These are phyloP conservation scores for Scomberomorus guttatus DNA, from an alignment of 2,797 vertebrate genomes.

Conservation along the genomic window DNA sequence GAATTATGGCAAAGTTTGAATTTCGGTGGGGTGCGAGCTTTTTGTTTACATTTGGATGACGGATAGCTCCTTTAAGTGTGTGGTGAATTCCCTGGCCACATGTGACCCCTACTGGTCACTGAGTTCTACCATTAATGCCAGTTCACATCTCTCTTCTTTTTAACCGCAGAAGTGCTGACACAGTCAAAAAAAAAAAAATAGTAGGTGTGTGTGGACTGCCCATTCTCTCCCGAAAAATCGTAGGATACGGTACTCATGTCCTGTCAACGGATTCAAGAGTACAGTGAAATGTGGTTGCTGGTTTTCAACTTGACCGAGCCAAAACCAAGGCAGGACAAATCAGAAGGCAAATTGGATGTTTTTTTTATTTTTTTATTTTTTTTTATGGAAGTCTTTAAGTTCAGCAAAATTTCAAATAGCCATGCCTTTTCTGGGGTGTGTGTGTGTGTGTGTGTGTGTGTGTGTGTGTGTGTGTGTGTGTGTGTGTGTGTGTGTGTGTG, in stretches of 20 bases:
- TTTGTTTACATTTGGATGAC: slow-evolving; percentile 24
- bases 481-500: neutral
- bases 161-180: slow-evolving; percentile 61
- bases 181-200: slow-evolving; percentile 36
- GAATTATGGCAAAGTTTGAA: neutral
- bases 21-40: neutral
- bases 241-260: slow-evolving; percentile 46
- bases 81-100: slow-evolving; percentile 31
- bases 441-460: neutral
- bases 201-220: slow-evolving; percentile 14
- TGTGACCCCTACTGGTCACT: slow-evolving; percentile 70
- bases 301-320: slow-evolving; percentile 55
- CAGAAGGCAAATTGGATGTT: slow-evolving; percentile 68
- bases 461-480: slow-evolving; percentile 35
- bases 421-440: slow-evolving; percentile 62
- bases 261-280: slow-evolving; percentile 55
- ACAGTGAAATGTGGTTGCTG: slow-evolving; percentile 46
- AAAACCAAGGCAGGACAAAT: slow-evolving; percentile 68
- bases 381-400: slow-evolving; percentile 70
- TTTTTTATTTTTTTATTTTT: slow-evolving; percentile 34
- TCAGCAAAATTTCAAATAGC: slow-evolving; percentile 79
- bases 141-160: slow-evolving; percentile 20
- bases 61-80: neutral
- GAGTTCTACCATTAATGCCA: neutral
- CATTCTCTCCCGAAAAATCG: slow-evolving; percentile 49